Conservation (phyloP, 2,888 invertebrate genomes). For the Agriopis aurantiaria region DNA sequence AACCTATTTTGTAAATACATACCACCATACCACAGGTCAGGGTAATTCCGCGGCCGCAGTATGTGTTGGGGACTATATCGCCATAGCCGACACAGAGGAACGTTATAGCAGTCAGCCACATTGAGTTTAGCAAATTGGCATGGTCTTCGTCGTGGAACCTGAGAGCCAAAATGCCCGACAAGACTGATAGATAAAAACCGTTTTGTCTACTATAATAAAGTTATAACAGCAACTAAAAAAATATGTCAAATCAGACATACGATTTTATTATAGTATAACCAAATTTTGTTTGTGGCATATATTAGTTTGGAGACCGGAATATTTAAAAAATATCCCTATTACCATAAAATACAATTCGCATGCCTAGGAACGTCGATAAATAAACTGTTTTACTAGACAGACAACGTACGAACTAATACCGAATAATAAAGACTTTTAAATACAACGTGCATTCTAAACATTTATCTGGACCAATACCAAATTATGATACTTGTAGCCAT, state of each 20-base stretch:
- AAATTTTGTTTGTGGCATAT: conserved; percentile 23
- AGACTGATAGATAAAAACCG: conserved; percentile 82
- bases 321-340: not conserved
- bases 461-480: conserved; percentile 73
- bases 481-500: conserved; percentile 77
- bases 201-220: conserved; percentile 47
- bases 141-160: conserved; percentile 99
- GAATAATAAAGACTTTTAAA: conserved; percentile 69
- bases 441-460: conserved; percentile 86
- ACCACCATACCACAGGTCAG: conserved; percentile 99
- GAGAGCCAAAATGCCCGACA: conserved; percentile 86
- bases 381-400: conserved; percentile 75
- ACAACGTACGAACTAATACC: conserved; percentile 67
- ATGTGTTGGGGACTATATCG: conserved; percentile 99
- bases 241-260: conserved; percentile 39
- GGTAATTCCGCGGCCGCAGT: conserved; percentile 99
- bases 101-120: conserved; percentile 99
- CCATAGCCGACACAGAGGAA: conserved; percentile 99
- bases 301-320: not conserved
- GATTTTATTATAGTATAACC: conserved; percentile 8
- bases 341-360: conserved; percentile 60
- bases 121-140: conserved; percentile 99
- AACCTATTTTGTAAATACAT: conserved; percentile 87
- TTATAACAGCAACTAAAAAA: conserved; percentile 36
- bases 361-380: conserved; percentile 74